Percentiles rank a stretch among this genome's conserved stretches.
Conservation (phyloP, 2,113 vertebrate species). For the Cottus gobio region DNA sequence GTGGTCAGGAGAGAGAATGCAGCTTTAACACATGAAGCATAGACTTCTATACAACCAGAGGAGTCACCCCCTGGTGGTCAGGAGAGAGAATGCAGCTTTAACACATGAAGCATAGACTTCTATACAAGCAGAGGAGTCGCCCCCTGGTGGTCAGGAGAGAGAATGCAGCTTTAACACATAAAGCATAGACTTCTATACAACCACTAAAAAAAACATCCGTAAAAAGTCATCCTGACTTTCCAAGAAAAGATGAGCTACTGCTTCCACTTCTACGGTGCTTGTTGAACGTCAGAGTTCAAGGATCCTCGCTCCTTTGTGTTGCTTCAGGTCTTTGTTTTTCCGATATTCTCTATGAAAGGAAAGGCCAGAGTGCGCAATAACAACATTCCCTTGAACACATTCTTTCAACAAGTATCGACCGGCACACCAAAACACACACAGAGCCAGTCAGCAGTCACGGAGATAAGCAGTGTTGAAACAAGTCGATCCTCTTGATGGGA, state of each 20-base stretch:
- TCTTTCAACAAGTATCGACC: slow-evolving; percentile 67
- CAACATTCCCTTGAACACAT: slow-evolving; percentile 51
- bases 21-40: too few species aligned
- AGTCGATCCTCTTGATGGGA: slow-evolving; percentile 19
- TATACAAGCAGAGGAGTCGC: too few species aligned
- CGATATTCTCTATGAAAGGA: slow-evolving; percentile 27
- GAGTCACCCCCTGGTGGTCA: too few species aligned
- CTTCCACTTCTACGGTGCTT: neutral
- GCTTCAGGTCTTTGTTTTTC: slow-evolving; percentile 1
- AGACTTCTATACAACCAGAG: too few species aligned
- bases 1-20: too few species aligned
- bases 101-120: too few species aligned
- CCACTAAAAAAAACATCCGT: neutral
- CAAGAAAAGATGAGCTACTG: neutral
- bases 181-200: too few species aligned
- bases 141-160: too few species aligned
- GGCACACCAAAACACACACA: slow-evolving; percentile 23
- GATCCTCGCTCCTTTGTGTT: neutral
- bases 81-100: too few species aligned
- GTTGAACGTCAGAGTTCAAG: slow-evolving; percentile 10
- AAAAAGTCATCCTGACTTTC: neutral
- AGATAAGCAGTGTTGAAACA: slow-evolving; percentile 41
- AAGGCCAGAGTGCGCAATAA: slow-evolving; percentile 23
- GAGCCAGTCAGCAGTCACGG: slow-evolving; percentile 20
- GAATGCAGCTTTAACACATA: too few species aligned